Evolutionary conservation across 2,888 invertebrate species (phyloP).

Genomic region (Halictus ligatus): DNA sequence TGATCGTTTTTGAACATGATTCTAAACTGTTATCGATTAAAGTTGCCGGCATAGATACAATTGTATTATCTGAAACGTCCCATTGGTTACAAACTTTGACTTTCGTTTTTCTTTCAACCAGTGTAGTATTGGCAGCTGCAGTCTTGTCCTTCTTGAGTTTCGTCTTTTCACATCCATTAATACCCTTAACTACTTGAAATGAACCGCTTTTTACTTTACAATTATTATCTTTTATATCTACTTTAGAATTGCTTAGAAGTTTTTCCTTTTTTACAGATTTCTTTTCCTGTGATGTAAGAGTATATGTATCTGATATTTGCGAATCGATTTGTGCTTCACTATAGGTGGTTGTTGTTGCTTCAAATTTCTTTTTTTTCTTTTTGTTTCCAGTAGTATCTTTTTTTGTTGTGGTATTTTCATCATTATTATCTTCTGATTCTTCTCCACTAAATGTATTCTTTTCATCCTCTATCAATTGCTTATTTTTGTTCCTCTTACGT

Average conservation of each 20-base stretch:
- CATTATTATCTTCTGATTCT: background rate
- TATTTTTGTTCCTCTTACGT: slow-evolving; percentile 70
- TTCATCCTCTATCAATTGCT: slow-evolving; percentile 48
- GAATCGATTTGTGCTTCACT: background rate
- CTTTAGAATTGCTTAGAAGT: background rate
- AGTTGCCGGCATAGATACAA: background rate
- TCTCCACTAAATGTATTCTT: background rate
- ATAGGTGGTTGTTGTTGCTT: background rate
- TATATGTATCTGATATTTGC: background rate
- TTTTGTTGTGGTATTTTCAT: slow-evolving; percentile 30
- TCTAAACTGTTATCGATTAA: background rate
- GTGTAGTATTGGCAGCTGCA: background rate
- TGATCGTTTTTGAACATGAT: background rate
- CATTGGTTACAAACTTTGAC: slow-evolving; percentile 23
- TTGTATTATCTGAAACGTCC: slow-evolving; percentile 49
- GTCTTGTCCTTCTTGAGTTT: slow-evolving; percentile 37
- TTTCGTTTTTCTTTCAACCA: slow-evolving; percentile 35
- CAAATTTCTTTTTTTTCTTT: slow-evolving; percentile 20
- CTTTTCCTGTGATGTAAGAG: slow-evolving; percentile 12
- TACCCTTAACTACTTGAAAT: slow-evolving; percentile 12
- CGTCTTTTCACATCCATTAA: slow-evolving; percentile 24
- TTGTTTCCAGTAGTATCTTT: slow-evolving; percentile 5
- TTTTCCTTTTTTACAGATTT: slow-evolving; percentile 15
- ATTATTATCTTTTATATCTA: slow-evolving; percentile 3
- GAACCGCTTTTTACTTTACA: slow-evolving; percentile 24